Evolutionary conservation across 2,888 invertebrate species (phyloP).

Genomic region (Tetanocera ferruginea): DNA sequence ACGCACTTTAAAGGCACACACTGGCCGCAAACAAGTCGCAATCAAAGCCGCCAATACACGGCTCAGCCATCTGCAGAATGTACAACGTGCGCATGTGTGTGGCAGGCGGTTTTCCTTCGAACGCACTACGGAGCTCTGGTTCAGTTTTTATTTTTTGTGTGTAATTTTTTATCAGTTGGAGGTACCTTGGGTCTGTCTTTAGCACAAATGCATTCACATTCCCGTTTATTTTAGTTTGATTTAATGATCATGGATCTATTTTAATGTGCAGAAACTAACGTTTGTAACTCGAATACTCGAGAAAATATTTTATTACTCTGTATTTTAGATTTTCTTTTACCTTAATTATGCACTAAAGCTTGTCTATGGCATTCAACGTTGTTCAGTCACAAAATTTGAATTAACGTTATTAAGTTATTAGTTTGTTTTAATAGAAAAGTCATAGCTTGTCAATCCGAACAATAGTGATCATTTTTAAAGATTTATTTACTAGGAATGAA

Average conservation of each 20-base stretch:
- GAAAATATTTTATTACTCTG: background rate
- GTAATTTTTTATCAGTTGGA: background rate
- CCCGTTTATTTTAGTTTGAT: slow-evolving; percentile 11
- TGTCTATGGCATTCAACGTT: no score
- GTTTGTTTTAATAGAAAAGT: no score
- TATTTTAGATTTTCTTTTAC: background rate
- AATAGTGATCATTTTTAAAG: no score
- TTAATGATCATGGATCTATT: background rate
- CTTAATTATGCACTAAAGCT: no score
- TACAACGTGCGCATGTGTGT: background rate
- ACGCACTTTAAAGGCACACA: background rate
- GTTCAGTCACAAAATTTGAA: no score
- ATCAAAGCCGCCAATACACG: background rate
- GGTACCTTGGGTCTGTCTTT: slow-evolving; percentile 23
- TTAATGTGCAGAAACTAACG: background rate
- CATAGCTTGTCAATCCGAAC: no score
- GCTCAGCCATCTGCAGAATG: background rate
- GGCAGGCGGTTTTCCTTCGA: slow-evolving; percentile 34
- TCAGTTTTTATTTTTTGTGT: no score
- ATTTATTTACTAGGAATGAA: no score
- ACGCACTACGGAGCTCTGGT: background rate
- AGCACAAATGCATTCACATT: slow-evolving; percentile 26
- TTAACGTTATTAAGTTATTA: no score
- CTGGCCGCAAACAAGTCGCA: background rate
- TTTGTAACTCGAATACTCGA: background rate